phyloP scores from a whole-genome alignment of 1,140 invertebrate species.

The Pseudomyrmex cubaensis region DNA sequence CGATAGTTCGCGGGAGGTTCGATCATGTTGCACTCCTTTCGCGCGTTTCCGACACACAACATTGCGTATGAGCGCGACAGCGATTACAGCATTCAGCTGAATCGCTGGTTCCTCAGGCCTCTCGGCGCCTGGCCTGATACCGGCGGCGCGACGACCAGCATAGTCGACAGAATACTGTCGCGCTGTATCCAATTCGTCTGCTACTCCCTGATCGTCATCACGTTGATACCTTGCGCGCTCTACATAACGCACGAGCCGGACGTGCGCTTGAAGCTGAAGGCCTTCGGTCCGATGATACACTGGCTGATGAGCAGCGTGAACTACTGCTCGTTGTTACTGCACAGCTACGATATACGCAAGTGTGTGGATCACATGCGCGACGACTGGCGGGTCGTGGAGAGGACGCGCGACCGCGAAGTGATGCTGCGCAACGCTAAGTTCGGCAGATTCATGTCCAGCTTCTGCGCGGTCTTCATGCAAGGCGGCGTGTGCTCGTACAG shows the following conservation, averaged over 20 bases:
- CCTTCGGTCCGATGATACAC: conserved; percentile 76
- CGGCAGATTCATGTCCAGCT: conserved; percentile 58
- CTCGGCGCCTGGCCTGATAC: conserved; percentile 62
- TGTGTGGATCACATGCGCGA: conserved; percentile 59
- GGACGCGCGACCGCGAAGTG: conserved; percentile 20
- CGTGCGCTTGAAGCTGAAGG: conserved; percentile 66
- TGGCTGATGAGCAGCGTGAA: conserved; percentile 76
- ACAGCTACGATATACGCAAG: conserved; percentile 62
- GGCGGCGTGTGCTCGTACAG: conserved; percentile 74
- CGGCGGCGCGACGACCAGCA: accelerated
- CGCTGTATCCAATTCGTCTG: conserved; percentile 18
- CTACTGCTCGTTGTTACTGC: conserved; percentile 70
- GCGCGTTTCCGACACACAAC: background rate
- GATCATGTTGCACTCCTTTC: conserved; percentile 16
- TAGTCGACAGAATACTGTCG: background rate
- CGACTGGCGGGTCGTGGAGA: conserved; percentile 55
- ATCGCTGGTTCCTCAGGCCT: conserved; percentile 64
- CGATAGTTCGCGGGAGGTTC: background rate
- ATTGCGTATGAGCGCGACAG: background rate
- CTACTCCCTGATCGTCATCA: conserved; percentile 59
- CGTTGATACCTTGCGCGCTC: conserved; percentile 19
- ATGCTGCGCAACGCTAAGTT: conserved; percentile 62
- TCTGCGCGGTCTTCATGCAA: conserved; percentile 74
- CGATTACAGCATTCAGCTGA: conserved; percentile 59
- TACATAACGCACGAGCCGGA: conserved; percentile 69